phyloP scores from a whole-genome alignment of 2,888 invertebrate genomes.

The Apamea sordens region DNA sequence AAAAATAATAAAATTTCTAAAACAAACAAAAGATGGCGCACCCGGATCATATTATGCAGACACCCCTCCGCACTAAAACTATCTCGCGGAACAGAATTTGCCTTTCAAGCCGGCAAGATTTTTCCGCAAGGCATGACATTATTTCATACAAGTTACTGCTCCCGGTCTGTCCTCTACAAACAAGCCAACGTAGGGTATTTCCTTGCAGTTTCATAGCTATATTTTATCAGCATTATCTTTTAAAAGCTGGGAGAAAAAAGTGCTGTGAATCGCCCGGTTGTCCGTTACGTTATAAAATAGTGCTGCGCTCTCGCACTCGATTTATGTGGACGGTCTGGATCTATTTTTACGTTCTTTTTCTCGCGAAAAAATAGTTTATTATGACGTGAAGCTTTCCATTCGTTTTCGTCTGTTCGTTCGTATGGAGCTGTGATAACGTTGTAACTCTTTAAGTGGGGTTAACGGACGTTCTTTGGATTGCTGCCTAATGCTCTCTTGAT shows the following conservation, averaged over 20 bases:
- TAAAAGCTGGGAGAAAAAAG: constrained; percentile 66
- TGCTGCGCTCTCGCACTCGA: constrained; percentile 62
- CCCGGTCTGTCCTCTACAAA: constrained; percentile 58
- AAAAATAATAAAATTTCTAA: constrained; percentile 28
- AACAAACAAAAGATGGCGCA: constrained; percentile 57
- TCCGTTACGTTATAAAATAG: constrained; percentile 72
- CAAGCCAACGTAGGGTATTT: constrained; percentile 67
- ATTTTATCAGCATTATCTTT: constrained; percentile 75
- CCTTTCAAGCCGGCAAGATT: constrained; percentile 77
- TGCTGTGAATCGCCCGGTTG: constrained; percentile 68
- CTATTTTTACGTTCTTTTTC: constrained; percentile 72
- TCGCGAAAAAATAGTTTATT: constrained; percentile 77
- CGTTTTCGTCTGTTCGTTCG: constrained; percentile 49
- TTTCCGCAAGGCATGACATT: constrained; percentile 74
- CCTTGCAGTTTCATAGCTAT: constrained; percentile 69
- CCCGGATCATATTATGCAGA: constrained; percentile 72
- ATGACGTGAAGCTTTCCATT: constrained; percentile 74
- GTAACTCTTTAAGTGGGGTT: constrained; percentile 73
- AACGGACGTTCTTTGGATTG: constrained; percentile 79
- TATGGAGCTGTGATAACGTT: constrained; percentile 68
- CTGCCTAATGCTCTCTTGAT: constrained; percentile 82
- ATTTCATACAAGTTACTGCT: constrained; percentile 77
- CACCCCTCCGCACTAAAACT: constrained; percentile 66
- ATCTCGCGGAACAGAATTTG: constrained; percentile 77
- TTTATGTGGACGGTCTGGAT: constrained; percentile 68